Conservation (phyloP, 2,797 vertebrate species). For the Ceryle rudis region DNA sequence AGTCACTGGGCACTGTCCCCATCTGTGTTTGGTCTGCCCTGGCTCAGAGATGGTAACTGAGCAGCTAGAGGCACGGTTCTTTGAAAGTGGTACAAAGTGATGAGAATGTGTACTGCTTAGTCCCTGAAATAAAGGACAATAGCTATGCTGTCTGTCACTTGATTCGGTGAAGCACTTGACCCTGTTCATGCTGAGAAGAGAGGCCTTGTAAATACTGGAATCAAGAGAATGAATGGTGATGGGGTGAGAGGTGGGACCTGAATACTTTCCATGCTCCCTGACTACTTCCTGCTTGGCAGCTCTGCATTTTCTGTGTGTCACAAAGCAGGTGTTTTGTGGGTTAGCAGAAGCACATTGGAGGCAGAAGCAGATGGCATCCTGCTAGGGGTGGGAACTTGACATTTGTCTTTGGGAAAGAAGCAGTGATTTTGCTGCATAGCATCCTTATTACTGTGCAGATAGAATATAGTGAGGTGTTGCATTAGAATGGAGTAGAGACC, state of each 20-base stretch:
- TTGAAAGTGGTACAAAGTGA: not conserved
- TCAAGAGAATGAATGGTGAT: not conserved
- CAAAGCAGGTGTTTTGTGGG: not conserved
- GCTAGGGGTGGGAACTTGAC: not conserved
- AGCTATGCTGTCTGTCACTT: not conserved
- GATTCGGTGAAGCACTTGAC: not conserved
- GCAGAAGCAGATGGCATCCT: not conserved
- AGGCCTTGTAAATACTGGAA: not conserved
- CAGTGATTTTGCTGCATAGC: not conserved
- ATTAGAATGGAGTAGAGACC: not conserved
- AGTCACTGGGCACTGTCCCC: not conserved
- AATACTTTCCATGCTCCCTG: not conserved
- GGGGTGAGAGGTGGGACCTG: not conserved
- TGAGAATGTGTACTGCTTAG: not conserved
- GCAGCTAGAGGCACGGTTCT: not conserved
- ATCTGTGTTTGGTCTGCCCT: not conserved
- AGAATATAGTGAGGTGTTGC: not conserved
- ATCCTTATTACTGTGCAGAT: not conserved
- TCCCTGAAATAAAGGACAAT: not conserved
- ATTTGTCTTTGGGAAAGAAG: not conserved
- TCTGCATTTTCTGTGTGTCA: not conserved
- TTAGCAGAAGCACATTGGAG: not conserved
- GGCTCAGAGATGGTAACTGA: not conserved
- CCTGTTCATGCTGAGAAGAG: not conserved
- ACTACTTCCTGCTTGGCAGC: not conserved